Conservation (phyloP, 2,888 invertebrate species). For the Clepsis dumicolana region DNA sequence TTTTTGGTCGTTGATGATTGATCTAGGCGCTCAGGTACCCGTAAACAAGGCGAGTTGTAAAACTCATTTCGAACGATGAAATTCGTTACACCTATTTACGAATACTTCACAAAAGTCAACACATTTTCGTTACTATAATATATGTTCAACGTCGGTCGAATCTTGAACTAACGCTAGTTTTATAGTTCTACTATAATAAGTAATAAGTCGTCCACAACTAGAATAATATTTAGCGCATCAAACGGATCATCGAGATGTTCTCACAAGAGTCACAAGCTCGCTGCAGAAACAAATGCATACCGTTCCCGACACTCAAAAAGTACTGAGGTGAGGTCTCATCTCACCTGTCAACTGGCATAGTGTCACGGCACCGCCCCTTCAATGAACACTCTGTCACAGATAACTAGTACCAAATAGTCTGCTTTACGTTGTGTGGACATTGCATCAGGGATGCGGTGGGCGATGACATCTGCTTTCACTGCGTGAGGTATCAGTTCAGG, state of each 20-base stretch:
- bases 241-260: background rate
- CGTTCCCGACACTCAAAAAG: background rate
- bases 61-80: too few relatives aligned
- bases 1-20: too few relatives aligned
- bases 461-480: slow-evolving; percentile 60
- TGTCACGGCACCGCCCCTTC: slow-evolving; percentile 15
- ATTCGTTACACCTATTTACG: too few relatives aligned
- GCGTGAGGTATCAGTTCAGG: slow-evolving; percentile 58
- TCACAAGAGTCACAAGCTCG: background rate
- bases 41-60: too few relatives aligned
- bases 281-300: background rate
- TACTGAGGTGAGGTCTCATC: background rate
- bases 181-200: too few relatives aligned
- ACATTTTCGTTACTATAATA: too few relatives aligned
- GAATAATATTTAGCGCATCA: background rate
- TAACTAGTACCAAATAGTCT: too few relatives aligned
- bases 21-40: too few relatives aligned
- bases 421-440: slow-evolving; percentile 50
- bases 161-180: too few relatives aligned
- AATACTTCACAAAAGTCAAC: too few relatives aligned
- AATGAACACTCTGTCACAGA: slow-evolving; percentile 27
- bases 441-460: slow-evolving; percentile 41
- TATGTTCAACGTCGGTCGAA: too few relatives aligned
- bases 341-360: slow-evolving; percentile 5
- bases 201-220: too few relatives aligned